Base-by-base conservation (phyloP, 1,140 invertebrate species). In the Pollicipes pollicipes region DNA sequence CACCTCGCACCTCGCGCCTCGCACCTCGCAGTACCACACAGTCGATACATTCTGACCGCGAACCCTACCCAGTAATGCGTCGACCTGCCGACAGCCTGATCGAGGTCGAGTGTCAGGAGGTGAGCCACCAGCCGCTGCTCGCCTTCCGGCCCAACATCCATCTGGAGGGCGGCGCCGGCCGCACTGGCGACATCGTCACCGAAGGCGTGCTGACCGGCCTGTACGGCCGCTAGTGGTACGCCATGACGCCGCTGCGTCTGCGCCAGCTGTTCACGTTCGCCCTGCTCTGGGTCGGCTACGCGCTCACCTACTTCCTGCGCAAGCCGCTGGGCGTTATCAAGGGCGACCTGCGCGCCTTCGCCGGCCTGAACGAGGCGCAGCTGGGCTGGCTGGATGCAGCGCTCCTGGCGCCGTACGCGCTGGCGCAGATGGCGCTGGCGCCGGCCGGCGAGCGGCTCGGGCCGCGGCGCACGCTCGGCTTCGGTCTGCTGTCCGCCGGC, bases 301-400 rank as follows among this genome's bases (percentile, higher is more conserved):
- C 79, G 10, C 76, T 78, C 13, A 82, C 81, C 6, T 83, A 83
- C 74, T 76, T 82, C 29, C 73, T 82, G 8, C 73, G 82, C 30
- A 83, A 83, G 76, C 82, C 82, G 21, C 71, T 83, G n/a, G 82
- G 82, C 30, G 78, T 83, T 75, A 77, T 83, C 21, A 83, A 83
- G 75, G 76, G 77, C 58, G 79, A 82, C 72, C 70, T 83, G 32
- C 77, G 80, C 71, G 74, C 69, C n/a, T 77, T 78, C 3, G 71
- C 83, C n/a, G 70, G 74, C 3, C 72, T 82, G 6, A 75, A 75
- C 26, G 79, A 79, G 71, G 72, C 78, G 31, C 73, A 79, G 68
- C 73, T 83, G 29, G 82, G 82, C 58, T 80, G 77, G 76, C 71
- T 84, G 71, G 83, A 84, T 72, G 80, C 80, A 35, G 81, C 82